Percentiles rank a stretch among this genome's conserved stretches.
phyloP scores from a whole-genome alignment of 2,888 invertebrate genomes.

The Neria commutata region DNA sequence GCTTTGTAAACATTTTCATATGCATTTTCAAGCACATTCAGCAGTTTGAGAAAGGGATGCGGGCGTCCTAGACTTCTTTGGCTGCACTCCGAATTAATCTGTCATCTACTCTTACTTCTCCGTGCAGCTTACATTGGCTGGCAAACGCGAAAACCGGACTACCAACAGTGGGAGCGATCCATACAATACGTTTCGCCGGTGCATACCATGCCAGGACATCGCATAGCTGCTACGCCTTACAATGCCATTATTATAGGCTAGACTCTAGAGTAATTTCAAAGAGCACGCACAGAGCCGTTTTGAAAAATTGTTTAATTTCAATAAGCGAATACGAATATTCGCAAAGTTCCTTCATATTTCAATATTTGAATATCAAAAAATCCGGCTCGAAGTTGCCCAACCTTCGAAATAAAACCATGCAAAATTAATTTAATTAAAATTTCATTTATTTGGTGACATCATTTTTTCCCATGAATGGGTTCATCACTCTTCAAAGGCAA shows the following conservation, averaged over 20 bases:
- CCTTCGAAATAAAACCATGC: too few species aligned
- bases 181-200: slow-evolving; percentile 57
- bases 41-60: background rate
- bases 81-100: too few species aligned
- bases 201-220: slow-evolving; percentile 54
- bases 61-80: background rate
- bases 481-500: too few species aligned
- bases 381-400: too few species aligned
- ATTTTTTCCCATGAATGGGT: too few species aligned
- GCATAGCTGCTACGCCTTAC: slow-evolving; percentile 52
- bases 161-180: slow-evolving; percentile 51
- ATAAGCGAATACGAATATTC: too few species aligned
- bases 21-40: background rate
- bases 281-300: background rate
- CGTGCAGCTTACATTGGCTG: slow-evolving; percentile 54
- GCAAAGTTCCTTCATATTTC: too few species aligned
- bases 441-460: too few species aligned
- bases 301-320: too few species aligned
- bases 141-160: slow-evolving; percentile 33
- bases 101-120: too few species aligned
- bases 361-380: too few species aligned
- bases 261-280: background rate
- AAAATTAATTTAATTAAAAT: too few species aligned
- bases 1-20: background rate
- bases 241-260: slow-evolving; percentile 56